Base-by-base conservation (phyloP, 1,140 invertebrate species). In the Hormaphis cornu region DNA sequence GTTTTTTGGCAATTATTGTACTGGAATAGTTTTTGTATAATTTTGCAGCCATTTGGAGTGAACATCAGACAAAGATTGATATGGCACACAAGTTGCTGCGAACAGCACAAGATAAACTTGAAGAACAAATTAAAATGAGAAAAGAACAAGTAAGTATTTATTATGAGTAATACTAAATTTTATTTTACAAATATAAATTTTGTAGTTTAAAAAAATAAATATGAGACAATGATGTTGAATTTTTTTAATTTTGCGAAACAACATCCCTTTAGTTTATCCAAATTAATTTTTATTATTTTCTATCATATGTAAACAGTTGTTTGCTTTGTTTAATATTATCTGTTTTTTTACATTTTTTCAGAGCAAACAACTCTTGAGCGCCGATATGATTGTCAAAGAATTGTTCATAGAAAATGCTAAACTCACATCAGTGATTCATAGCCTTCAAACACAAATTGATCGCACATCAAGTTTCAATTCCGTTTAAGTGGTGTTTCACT, bases 381-480 rank as follows among this genome's bases (percentile, higher is more conserved):
- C 87, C 37, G 88, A 91, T 77, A 77, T 89, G 72, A 78, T 90
- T 6, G 85, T 88, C 1, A 88, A 88, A 77, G 88, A 90, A 76
- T 79, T 91, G 20, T 90, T 87, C 75, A 82, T 89, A n/a, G 88
- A 91, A 78, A 90, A 90, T 80, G 85, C 87, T 28, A 84, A 86
- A 76, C 78, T 90, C 70, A 82, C 83, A 16, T 82, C 84, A 7
- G 83, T 81, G 24, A 80, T 86, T n/a, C 84, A 86, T 75, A 79
- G 81, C 58, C 74, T 87, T 24, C 83, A 87, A 75, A 83, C 86
- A 72, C 83, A 84, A 66, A 66, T 33, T 35, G 61, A 66, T n/a
- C 58, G n/a, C n/a, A 16, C 40, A 24, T 46, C 26, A 14, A 66
- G 8, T 66, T 50, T 35, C 20, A 66, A 66, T 48, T 66, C 61